Evolutionary conservation across 2,113 vertebrate genomes (phyloP), one percentile per base, ranked within the genome.

Genomic region (Coturnix japonica): DNA sequence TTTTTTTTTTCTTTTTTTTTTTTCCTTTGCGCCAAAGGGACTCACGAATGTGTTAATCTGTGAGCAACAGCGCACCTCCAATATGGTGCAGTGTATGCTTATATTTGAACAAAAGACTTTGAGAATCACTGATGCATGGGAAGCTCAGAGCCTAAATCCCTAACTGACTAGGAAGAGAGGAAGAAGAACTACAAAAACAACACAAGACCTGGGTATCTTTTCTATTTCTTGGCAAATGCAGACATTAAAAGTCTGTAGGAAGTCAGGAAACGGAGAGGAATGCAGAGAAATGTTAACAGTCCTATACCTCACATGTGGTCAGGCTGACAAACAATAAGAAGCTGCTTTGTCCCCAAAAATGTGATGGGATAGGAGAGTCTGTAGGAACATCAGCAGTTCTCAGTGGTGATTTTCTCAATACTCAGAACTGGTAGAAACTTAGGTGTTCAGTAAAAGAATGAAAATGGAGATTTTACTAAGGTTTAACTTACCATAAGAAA

Each of bases 261-360:
- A 6, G 39, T 46, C 22, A 57, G 46, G n/a, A 72, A 43, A 76
- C 2, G 43, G 11, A 28, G 23, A 63, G 23, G 46, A 49, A 22
- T 37, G 17, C 16, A 69, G n/a, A 51, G 16, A 25, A 16, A 70
- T 6, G 25, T 46, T 37, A 30, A 20, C 8, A 51, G 26, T 37
- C 72, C 66, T 43, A 33, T 7, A 25, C 6, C 13, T 61, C 11
- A 0, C 18, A 13, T 41, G 53, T 21, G 11, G 30, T 71, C 46
- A 57, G n/a, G 16, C 37, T 33, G 53, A 65, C 26, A 33, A 76
- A 37, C 49, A 20, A 49, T 23, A 1, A 0, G 9, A 11, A 74
- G 7, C 17, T 0, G 4, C 13, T 51, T 49, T 15, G 5, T 26
- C 13, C 9, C 4, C 0, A 1, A 1, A 84, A 87, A 66, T 1